Conservation (phyloP, 1,140 invertebrate species). For the Spodoptera litura region DNA sequence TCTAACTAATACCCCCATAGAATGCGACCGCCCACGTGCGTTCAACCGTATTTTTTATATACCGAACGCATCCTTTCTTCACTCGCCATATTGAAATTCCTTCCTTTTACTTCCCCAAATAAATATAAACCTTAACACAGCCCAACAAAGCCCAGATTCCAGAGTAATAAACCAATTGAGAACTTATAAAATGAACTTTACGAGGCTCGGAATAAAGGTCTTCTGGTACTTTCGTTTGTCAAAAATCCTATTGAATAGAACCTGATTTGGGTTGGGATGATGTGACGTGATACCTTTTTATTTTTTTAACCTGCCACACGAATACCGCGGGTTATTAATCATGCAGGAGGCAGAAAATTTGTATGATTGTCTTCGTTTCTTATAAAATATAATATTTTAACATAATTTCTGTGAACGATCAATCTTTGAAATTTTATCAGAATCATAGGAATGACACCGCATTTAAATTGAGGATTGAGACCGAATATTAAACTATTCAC, state of each 20-base stretch:
- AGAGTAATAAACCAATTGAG: conserved; percentile 38
- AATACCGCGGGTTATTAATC: conserved; percentile 73
- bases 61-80: conserved; percentile 66
- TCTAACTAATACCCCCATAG: conserved; percentile 46
- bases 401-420: conserved; percentile 1
- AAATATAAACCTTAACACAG: conserved; percentile 60
- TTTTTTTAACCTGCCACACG: conserved; percentile 68
- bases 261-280: conserved; percentile 71
- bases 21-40: conserved; percentile 66
- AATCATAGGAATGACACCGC: conserved; percentile 2
- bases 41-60: conserved; percentile 70
- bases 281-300: conserved; percentile 66
- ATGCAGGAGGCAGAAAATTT: conserved; percentile 45
- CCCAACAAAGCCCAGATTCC: conserved; percentile 55
- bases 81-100: conserved; percentile 71
- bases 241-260: conserved; percentile 71
- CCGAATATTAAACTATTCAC: conserved; percentile 8
- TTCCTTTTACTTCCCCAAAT: conserved; percentile 53
- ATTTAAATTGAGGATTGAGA: conserved; percentile 1
- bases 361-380: conserved; percentile 57
- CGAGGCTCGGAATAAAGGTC: conserved; percentile 59
- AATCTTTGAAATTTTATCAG: conserved; percentile 4
- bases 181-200: conserved; percentile 61
- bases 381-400: conserved; percentile 34
- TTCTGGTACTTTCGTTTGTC: conserved; percentile 60